Evolutionary conservation across 2,797 vertebrate species (phyloP).

Genomic region (Ptychobarbus kaznakovi): DNA sequence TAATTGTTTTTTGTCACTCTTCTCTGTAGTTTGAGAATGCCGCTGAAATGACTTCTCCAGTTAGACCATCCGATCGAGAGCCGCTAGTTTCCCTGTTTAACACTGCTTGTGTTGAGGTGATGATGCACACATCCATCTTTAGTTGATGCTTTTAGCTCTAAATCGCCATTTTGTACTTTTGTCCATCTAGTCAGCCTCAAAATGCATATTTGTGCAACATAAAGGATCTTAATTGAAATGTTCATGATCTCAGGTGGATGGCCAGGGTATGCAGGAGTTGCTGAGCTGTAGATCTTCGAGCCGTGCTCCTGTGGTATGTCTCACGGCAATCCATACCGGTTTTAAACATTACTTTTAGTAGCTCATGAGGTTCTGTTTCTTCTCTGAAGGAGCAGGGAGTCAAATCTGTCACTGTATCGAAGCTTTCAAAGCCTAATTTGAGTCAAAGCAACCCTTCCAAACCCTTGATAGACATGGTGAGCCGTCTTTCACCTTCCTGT

Average conservation of each 20-base stretch:
- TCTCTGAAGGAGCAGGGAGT: conserved; percentile 47
- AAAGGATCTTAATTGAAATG: background rate
- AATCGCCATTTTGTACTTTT: background rate
- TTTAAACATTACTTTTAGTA: background rate
- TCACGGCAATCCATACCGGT: background rate
- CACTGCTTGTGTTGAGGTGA: conserved; percentile 65
- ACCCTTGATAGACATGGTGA: conserved; percentile 34
- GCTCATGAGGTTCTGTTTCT: background rate
- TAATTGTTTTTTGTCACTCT: background rate
- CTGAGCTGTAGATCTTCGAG: conserved; percentile 8
- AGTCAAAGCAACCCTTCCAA: conserved; percentile 31
- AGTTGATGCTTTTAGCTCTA: background rate
- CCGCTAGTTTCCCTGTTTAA: conserved; percentile 48
- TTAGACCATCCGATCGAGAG: conserved; percentile 23
- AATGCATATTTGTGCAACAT: background rate
- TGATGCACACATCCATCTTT: background rate
- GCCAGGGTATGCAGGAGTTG: conserved; percentile 18
- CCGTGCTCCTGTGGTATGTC: conserved; percentile 46
- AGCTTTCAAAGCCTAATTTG: background rate
- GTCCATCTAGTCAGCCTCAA: background rate
- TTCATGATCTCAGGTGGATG: conserved; percentile 42
- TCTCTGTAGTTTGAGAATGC: conserved; percentile 47
- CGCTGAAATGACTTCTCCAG: background rate
- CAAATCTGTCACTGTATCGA: background rate
- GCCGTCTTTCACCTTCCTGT: conserved; percentile 50